phyloP scores from a whole-genome alignment of 2,888 invertebrate genomes.

The Xiphydria camelus region DNA sequence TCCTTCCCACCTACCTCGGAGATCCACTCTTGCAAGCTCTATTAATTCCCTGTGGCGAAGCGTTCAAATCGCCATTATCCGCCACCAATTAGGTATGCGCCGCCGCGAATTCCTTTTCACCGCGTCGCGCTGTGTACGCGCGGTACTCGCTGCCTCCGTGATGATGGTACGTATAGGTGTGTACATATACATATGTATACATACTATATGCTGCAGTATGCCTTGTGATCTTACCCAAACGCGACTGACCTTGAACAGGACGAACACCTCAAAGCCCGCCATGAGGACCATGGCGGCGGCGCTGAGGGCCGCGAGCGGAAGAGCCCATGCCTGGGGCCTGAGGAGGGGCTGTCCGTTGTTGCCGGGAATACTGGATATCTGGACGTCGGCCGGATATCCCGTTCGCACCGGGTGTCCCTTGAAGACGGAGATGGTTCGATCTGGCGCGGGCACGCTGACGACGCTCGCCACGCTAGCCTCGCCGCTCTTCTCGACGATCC shows the following conservation, averaged over 20 bases:
- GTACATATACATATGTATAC: too few species aligned
- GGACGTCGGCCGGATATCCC: conserved; percentile 23
- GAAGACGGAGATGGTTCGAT: conserved; percentile 48
- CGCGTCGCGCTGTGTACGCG: too few species aligned
- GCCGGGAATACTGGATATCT: conserved; percentile 12
- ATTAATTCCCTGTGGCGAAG: conserved; percentile 35
- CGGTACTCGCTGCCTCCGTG: too few species aligned
- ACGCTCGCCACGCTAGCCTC: conserved; percentile 48
- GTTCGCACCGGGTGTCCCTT: conserved; percentile 37
- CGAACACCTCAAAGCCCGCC: conserved; percentile 85
- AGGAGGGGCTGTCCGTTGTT: conserved; percentile 58
- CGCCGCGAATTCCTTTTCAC: too few species aligned
- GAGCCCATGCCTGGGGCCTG: conserved; percentile 84
- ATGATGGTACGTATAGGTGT: too few species aligned
- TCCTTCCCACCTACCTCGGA: too few species aligned
- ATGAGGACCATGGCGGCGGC: conserved; percentile 83
- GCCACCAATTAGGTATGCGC: too few species aligned
- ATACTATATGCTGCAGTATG: too few species aligned
- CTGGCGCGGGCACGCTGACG: conserved; percentile 52
- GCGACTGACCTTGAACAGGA: conserved; percentile 68
- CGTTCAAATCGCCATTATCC: conserved; percentile 22
- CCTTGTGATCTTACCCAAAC: too few species aligned
- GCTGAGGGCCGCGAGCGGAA: conserved; percentile 83
- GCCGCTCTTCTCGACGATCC: conserved; percentile 48
- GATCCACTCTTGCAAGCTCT: too few species aligned